Evolutionary conservation across 2,888 invertebrate species (phyloP), one percentile per base, ranked within the genome.

Genomic region (Sipha maydis): DNA sequence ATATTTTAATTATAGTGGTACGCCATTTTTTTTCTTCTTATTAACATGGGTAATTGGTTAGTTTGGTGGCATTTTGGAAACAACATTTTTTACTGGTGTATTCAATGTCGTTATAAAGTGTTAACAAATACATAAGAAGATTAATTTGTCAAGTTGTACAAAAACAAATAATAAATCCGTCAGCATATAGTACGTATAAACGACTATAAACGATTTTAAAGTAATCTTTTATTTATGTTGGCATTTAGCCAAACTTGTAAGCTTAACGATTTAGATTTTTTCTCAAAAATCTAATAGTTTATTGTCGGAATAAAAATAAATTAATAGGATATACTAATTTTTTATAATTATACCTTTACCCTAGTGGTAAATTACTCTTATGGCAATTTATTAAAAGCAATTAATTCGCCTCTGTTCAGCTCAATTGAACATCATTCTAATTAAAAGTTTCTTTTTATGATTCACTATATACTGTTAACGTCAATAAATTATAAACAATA

Each of bases 251-350:
- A 54, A 69, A 48, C 48, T 77, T 28, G 4, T 3, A 77, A 77
- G 25, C 34, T 76, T 41, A 25, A 31, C n/a, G 69, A 76, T 85
- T 84, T 85, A 25, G 67, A 28, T 5, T 78, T 78, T n/a, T 77
- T 69, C n/a, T 78, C n/a, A 21, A 77, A 69, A 78, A n/a, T 34
- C 21, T 31, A 34, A 69, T 11, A 31, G 31, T 8, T 21, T 1
- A 41, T 21, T 8, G 41, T 54, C 38, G n/a, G 67, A 67, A 48
- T 69, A 69, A 48, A 69, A 78, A 77, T 67, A 77, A 31, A 69
- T 48, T 67, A 5, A 14, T n/a, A 3, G 28, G 31, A 3, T 61
- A 19, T 11, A 28, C n/a, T 61, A 61, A n/a, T 2, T 34, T 1
- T 48, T 84, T 41, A 38, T 2, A 34, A 78, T 56, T n/a, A 21